phyloP scores from a whole-genome alignment of 2,888 invertebrate genomes.

The Standfussiana lucernea region DNA sequence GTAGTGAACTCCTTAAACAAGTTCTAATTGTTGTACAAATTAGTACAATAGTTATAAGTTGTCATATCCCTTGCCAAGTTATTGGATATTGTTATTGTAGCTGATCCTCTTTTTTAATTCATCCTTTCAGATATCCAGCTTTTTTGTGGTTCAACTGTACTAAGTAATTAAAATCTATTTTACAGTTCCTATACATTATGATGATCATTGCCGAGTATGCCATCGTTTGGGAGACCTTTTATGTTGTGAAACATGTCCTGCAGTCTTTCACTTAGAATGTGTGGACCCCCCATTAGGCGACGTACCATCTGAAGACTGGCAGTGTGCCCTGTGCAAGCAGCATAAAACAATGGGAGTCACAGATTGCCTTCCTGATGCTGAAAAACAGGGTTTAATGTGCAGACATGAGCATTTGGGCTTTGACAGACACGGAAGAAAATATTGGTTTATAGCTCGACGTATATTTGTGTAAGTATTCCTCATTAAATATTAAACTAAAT shows the following conservation, averaged over 20 bases:
- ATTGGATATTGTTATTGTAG: background rate
- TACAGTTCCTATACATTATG: slow-evolving; percentile 95
- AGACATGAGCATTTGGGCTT: slow-evolving; percentile 98
- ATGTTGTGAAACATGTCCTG: slow-evolving; percentile 99
- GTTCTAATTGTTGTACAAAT: background rate
- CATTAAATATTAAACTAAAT: background rate
- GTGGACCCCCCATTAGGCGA: slow-evolving; percentile 98
- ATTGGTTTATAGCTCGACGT: slow-evolving; percentile 98
- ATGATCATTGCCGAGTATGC: slow-evolving; percentile 97
- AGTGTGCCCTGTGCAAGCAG: slow-evolving; percentile 97
- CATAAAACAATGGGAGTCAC: slow-evolving; percentile 98
- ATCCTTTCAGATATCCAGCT: background rate
- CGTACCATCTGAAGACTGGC: slow-evolving; percentile 99
- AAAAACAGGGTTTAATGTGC: slow-evolving; percentile 97
- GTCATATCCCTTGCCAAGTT: background rate
- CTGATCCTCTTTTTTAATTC: background rate
- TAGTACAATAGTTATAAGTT: background rate
- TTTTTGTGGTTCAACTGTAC: background rate
- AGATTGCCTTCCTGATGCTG: slow-evolving; percentile 97
- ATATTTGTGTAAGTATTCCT: slow-evolving; percentile 95
- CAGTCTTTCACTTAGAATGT: slow-evolving; percentile 99
- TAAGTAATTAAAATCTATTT: slow-evolving; percentile 24
- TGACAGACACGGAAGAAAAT: slow-evolving; percentile 98
- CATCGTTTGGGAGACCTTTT: slow-evolving; percentile 98
- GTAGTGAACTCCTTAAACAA: background rate